Conservation (phyloP, 2,797 vertebrate species). For the Sardinella longiceps region DNA sequence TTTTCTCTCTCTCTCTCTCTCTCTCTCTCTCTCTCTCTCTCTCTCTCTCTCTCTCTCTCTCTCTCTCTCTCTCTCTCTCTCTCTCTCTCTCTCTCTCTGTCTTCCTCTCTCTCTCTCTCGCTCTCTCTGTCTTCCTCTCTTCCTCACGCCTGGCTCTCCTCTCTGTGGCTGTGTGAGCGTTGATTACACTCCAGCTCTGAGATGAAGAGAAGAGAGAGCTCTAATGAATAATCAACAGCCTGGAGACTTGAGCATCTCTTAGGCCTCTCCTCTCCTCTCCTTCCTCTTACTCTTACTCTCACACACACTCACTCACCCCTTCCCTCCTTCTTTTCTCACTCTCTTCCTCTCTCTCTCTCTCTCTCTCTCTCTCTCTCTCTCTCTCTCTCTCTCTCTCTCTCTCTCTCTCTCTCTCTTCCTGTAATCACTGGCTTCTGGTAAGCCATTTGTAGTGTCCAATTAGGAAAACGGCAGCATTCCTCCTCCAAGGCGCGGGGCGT, state of each 20-base stretch:
- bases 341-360: background rate
- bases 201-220: background rate
- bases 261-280: background rate
- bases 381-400: background rate
- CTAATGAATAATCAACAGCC: slow-evolving; percentile 24
- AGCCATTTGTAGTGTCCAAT: slow-evolving; percentile 29
- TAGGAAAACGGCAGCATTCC: slow-evolving; percentile 8
- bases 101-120: too few relatives aligned
- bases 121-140: background rate
- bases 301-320: too few relatives aligned
- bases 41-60: too few relatives aligned
- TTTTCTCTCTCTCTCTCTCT: too few relatives aligned
- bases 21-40: background rate
- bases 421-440: slow-evolving; percentile 20
- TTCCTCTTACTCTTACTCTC: background rate
- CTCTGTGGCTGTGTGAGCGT: background rate
- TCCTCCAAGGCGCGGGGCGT: background rate
- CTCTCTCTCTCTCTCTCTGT: background rate
- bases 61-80: background rate
- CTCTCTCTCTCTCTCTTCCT: slow-evolving; percentile 6
- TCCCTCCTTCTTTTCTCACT: background rate
- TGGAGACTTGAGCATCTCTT: background rate
- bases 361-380: background rate
- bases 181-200: background rate
- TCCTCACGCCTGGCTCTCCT: background rate